Conservation (phyloP, 2,888 invertebrate genomes). For the Rhorus exstirpatorius region DNA sequence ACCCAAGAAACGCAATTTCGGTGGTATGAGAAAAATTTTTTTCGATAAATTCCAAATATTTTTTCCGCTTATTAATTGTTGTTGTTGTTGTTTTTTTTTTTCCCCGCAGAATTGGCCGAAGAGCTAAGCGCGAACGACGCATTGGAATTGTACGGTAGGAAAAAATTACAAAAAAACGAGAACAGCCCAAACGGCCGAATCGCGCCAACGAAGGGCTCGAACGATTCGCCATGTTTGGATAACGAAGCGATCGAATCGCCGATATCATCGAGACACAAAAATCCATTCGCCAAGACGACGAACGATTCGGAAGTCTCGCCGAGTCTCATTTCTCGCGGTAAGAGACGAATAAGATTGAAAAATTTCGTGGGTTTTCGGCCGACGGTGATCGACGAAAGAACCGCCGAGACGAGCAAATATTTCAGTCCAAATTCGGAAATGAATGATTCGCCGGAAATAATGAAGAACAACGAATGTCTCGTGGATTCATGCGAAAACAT, state of each 20-base stretch:
- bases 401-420: constrained; percentile 80
- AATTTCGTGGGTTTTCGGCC: constrained; percentile 75
- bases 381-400: constrained; percentile 80
- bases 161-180: constrained; percentile 62
- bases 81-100: too few species aligned
- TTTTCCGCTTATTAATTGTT: neutral
- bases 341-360: constrained; percentile 75
- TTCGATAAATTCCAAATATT: neutral
- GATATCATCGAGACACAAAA: constrained; percentile 67
- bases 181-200: constrained; percentile 48
- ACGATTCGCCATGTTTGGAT: neutral
- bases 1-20: constrained; percentile 74
- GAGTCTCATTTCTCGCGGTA: constrained; percentile 77
- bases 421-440: constrained; percentile 72
- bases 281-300: constrained; percentile 77
- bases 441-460: constrained; percentile 28
- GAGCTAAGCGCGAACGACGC: constrained; percentile 67
- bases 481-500: neutral
- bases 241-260: constrained; percentile 63
- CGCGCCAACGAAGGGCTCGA: constrained; percentile 47
- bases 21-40: constrained; percentile 61
- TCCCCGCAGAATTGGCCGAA: constrained; percentile 57
- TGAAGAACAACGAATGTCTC: neutral
- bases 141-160: constrained; percentile 63
- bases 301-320: constrained; percentile 77